A percentile compares a stretch with the other conserved stretches of the same genome.
phyloP scores from a whole-genome alignment of 1,140 invertebrate genomes.

The Myzus persicae region DNA sequence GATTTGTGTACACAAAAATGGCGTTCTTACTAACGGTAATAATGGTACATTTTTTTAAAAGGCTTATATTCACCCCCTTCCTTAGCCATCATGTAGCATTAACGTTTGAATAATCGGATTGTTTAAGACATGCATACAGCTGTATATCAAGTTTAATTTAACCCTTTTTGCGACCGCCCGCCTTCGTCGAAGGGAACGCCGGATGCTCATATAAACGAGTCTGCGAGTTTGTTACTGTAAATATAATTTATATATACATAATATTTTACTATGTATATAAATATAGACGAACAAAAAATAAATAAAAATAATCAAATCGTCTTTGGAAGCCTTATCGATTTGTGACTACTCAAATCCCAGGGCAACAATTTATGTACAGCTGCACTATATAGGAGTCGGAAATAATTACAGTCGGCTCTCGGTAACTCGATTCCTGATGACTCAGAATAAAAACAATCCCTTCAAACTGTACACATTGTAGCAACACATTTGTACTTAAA shows the following conservation, averaged over 20 bases:
- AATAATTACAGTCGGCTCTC: background rate
- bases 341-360: background rate
- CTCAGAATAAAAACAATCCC: background rate
- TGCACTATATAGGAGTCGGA: background rate
- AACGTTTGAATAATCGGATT: conserved; percentile 48
- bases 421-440: background rate
- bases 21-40: background rate
- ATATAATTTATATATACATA: background rate
- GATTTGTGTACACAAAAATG: background rate
- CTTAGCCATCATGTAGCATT: background rate
- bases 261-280: background rate
- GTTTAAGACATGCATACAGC: conserved; percentile 29
- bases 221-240: background rate
- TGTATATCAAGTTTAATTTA: conserved; percentile 20
- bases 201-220: background rate
- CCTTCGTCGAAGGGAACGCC: background rate
- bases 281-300: background rate
- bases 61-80: background rate
- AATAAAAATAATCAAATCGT: conserved; percentile 3
- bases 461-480: background rate
- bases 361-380: background rate
- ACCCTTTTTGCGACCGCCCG: background rate
- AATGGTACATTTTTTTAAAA: conserved; percentile 36
- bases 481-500: background rate
- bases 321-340: background rate